Base-by-base conservation (phyloP, 2,797 vertebrate genomes). In the Hapalemur alaotrensis region DNA sequence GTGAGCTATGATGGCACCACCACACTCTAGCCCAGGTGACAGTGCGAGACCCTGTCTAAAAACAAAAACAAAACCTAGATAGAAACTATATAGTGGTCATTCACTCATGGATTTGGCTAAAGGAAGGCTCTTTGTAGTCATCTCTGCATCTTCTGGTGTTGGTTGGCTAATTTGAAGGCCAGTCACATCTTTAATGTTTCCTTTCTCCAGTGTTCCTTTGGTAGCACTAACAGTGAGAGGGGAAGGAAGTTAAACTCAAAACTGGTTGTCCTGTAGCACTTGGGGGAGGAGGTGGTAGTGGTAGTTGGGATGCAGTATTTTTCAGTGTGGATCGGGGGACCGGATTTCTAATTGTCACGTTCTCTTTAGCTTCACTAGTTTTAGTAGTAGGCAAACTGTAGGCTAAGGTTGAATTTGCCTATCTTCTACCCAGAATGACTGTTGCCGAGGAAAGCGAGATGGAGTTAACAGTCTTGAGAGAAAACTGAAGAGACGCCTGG, bases 401-500 rank as follows among this genome's bases (percentile, higher is more conserved):
- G 30, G 20, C 92, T 97, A 18, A 93, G 43, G 7, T 20, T 18
- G 79, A 50, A 25, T 82, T 65, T 96, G 59, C 50, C 78, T 23
- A 0, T 95, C 70, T 96, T 91, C 97, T 9, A 28, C 46, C 97
- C 98, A 99, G 99, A 99, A 97, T 0, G 99, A 99, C 46, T 98
- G 98, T 61, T 98, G 99, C 81, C 98, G 98, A 91, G 98, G 98
- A 14, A 99, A 98, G 61, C 99, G 99, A 95, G 99, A 99, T 30
- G 96, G 97, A 0, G 65, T 98, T 57, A 98, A 98, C 52, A 97
- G 97, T 95, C 98, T 98, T 95, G 99, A 99, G 98, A 99, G 99
- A 97, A 99, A 98, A 98, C 98, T 99, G 96, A 99, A 99, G 97
- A 98, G 99, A 9, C 99, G 99, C 28, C 98, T 99, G 93, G 99